A percentile compares a stretch with the other conserved stretches of the same genome.
These are phyloP conservation scores for Drosophila fuyamai DNA, from an alignment of 1,140 invertebrate species.

Conservation along the genomic window DNA sequence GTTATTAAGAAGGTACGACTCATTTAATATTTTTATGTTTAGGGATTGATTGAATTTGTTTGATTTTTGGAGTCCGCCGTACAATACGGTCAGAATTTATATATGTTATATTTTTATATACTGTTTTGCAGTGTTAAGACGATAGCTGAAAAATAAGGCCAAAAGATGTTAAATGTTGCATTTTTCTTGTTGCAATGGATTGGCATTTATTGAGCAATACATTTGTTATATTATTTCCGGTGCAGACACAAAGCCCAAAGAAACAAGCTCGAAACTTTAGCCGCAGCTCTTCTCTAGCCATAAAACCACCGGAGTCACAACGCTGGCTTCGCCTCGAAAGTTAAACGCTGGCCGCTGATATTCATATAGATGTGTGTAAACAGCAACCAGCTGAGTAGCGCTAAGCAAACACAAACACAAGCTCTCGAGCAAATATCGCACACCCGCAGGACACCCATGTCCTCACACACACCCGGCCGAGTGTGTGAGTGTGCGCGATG, in stretches of 20 bases:
- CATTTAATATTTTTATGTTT: too few relatives aligned
- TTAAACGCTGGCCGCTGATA: conserved; percentile 52
- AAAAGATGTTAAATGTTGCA: too few relatives aligned
- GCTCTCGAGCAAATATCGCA: conserved; percentile 32
- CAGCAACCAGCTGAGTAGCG: conserved; percentile 67
- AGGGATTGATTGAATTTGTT: too few relatives aligned
- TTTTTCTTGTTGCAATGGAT: too few relatives aligned
- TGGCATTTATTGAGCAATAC: too few relatives aligned
- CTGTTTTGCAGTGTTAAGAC: too few relatives aligned
- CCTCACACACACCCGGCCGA: conserved; percentile 15
- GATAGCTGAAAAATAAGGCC: too few relatives aligned
- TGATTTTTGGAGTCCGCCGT: too few relatives aligned
- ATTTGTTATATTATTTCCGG: too few relatives aligned
- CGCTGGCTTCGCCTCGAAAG: conserved; percentile 31
- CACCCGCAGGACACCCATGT: conserved; percentile 12
- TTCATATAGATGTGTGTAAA: conserved; percentile 53
- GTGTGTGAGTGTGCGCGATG: conserved; percentile 51
- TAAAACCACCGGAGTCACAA: conserved; percentile 22
- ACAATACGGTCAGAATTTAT: too few relatives aligned
- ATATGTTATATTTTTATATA: too few relatives aligned
- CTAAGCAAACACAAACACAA: conserved; percentile 67
- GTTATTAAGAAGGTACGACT: too few relatives aligned
- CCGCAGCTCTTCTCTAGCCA: background rate
- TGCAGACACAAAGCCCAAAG: background rate
- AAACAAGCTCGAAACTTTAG: background rate